phyloP scores from a whole-genome alignment of 2,113 vertebrate genomes.

The zebrafish (Danio rerio) region GRCz12tu NC_133184.1:28553001-28553500 shows the following conservation, averaged over 20 bases:
- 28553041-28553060: slow-evolving; percentile 64
- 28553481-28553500: no score
- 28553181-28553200: slow-evolving; percentile 37
- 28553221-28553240: neutral
- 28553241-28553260: neutral
- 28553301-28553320: neutral
- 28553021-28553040: slow-evolving; percentile 62
- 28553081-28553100: slow-evolving; percentile 25
- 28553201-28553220: slow-evolving; percentile 15
- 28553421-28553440: no score
- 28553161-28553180: slow-evolving; percentile 38
- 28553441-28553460: no score
- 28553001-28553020: slow-evolving; percentile 64
- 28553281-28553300: neutral
- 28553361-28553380: no score
- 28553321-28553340: neutral
- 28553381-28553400: no score
- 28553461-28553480: no score
- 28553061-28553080: slow-evolving; percentile 41
- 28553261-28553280: neutral
- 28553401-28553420: no score
- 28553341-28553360: no score
- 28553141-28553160: slow-evolving; percentile 32
- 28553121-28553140: slow-evolving; percentile 35
- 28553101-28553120: slow-evolving; percentile 47